These are phyloP conservation scores for Drosophila sproati DNA, from an alignment of 1,140 invertebrate species.

Conservation along the genomic window DNA sequence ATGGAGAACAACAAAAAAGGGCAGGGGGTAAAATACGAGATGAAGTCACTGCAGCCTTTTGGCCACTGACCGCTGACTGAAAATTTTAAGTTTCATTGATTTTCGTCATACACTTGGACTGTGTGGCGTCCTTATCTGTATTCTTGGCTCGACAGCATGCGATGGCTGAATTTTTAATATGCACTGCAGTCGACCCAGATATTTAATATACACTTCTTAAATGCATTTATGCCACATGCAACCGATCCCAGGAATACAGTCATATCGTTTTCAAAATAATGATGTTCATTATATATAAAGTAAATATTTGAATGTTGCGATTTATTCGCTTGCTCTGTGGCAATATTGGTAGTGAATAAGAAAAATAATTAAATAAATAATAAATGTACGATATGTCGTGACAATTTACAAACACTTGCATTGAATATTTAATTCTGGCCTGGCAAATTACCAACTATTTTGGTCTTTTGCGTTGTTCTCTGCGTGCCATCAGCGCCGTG, in stretches of 20 bases:
- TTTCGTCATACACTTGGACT: slow-evolving; percentile 56
- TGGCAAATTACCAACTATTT: background rate
- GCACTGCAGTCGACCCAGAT: slow-evolving; percentile 72
- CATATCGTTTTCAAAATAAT: too few relatives aligned
- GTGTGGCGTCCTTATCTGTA: slow-evolving; percentile 22
- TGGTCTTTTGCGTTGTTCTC: background rate
- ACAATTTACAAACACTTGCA: too few relatives aligned
- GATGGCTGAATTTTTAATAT: slow-evolving; percentile 68
- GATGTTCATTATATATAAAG: too few relatives aligned
- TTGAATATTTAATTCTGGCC: background rate
- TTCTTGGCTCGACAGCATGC: slow-evolving; percentile 60
- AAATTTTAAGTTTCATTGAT: slow-evolving; percentile 72
- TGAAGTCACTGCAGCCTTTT: slow-evolving; percentile 48
- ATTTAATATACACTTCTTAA: slow-evolving; percentile 66
- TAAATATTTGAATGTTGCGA: too few relatives aligned
- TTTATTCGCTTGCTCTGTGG: too few relatives aligned
- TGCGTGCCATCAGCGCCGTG: slow-evolving; percentile 20
- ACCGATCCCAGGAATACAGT: slow-evolving; percentile 12
- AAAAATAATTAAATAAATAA: too few relatives aligned
- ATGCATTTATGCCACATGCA: slow-evolving; percentile 41
- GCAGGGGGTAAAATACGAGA: slow-evolving; percentile 6
- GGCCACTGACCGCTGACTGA: slow-evolving; percentile 43
- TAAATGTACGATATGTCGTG: too few relatives aligned
- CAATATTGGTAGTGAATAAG: too few relatives aligned
- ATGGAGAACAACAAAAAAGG: background rate